Conservation (phyloP, 2,888 invertebrate species). For the Eudemis profundana region DNA sequence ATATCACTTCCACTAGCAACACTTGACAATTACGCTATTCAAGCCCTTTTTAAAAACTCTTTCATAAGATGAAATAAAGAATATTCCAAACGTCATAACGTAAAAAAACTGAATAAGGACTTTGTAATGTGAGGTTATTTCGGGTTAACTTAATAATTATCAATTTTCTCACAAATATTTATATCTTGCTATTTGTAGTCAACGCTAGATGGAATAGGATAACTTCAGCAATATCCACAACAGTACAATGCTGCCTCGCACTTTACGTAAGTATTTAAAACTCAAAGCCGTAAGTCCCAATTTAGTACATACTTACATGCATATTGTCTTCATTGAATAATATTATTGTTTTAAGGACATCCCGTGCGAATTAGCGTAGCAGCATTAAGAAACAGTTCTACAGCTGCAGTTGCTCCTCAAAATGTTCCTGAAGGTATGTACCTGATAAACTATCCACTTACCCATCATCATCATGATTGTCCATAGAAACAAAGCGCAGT, state of each 20-base stretch:
- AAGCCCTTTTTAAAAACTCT: neutral
- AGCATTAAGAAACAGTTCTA: conserved; percentile 58
- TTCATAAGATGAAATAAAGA: neutral
- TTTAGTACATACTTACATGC: no score
- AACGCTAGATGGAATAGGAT: neutral
- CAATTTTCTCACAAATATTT: conserved; percentile 4
- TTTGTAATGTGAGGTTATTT: conserved; percentile 13
- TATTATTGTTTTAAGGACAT: conserved; percentile 17
- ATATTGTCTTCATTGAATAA: neutral
- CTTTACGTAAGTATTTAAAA: conserved; percentile 45
- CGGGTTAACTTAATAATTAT: neutral
- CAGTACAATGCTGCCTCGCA: conserved; percentile 45
- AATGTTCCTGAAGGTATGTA: conserved; percentile 58
- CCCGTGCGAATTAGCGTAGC: conserved; percentile 45
- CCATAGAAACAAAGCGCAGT: neutral
- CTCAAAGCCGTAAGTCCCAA: neutral
- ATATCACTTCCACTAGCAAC: neutral
- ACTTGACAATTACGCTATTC: neutral
- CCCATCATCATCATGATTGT: neutral
- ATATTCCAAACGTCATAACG: neutral
- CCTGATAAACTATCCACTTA: neutral
- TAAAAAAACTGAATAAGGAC: neutral
- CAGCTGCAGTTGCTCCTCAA: conserved; percentile 55
- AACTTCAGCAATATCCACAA: neutral
- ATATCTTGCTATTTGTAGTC: neutral